Percentiles rank a stretch among this genome's conserved stretches.
These are phyloP conservation scores for Romanomermis culicivorax DNA, from an alignment of 2,888 invertebrate genomes.

Conservation along the genomic window DNA sequence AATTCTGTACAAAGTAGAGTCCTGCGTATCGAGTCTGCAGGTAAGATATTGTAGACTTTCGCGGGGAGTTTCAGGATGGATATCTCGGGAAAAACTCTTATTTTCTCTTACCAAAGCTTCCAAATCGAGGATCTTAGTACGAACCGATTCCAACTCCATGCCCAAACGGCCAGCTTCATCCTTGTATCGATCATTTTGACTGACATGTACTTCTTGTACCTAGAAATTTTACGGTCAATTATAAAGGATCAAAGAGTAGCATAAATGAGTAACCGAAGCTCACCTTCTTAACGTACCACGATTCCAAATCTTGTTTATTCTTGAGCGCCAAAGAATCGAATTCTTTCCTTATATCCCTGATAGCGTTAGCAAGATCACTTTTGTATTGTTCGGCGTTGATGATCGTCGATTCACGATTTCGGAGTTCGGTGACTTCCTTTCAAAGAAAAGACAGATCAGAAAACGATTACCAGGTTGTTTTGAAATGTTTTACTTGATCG, in stretches of 20 bases:
- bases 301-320: constrained; percentile 34
- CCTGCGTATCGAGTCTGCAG: no score
- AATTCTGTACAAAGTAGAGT: no score
- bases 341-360: constrained; percentile 35
- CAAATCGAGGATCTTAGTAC: background rate
- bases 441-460: background rate
- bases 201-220: background rate
- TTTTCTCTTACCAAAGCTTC: background rate
- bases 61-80: no score
- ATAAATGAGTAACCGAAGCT: no score
- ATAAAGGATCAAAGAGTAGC: no score
- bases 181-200: background rate
- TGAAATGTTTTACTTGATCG: constrained; percentile 29
- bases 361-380: constrained; percentile 35
- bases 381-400: constrained; percentile 38
- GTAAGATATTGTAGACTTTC: no score
- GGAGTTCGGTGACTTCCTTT: constrained; percentile 35
- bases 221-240: background rate
- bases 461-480: background rate
- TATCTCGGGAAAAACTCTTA: no score
- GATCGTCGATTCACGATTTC: constrained; percentile 35
- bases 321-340: constrained; percentile 34
- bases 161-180: background rate
- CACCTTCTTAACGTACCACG: constrained; percentile 36
- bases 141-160: background rate